Evolutionary conservation across 35 echinoderm and acorn worm genomes (phyloP).

Genomic region (Apostichopus japonicus): DNA sequence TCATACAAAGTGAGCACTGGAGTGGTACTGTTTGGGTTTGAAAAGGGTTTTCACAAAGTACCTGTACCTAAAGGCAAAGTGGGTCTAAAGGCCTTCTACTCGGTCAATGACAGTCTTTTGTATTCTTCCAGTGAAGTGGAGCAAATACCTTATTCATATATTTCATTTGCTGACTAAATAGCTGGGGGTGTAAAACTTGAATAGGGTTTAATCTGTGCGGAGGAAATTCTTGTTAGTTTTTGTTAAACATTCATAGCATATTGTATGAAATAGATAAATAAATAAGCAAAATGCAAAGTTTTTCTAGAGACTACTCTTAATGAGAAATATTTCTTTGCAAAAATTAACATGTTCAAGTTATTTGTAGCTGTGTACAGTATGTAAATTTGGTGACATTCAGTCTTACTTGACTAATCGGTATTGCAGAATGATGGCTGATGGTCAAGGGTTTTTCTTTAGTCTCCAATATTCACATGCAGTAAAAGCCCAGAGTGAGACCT

Average conservation of each 20-base stretch:
- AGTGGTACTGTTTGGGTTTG: neutral
- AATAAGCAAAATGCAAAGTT: too few relatives aligned
- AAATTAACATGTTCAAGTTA: too few relatives aligned
- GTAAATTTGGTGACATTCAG: too few relatives aligned
- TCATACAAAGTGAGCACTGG: neutral
- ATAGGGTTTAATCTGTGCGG: neutral
- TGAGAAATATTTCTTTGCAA: too few relatives aligned
- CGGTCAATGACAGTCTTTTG: neutral
- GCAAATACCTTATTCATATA: neutral
- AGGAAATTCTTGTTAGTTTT: neutral
- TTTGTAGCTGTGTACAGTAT: too few relatives aligned
- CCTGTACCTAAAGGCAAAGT: neutral
- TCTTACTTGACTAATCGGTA: too few relatives aligned
- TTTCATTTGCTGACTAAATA: neutral
- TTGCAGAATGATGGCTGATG: too few relatives aligned
- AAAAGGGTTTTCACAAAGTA: neutral
- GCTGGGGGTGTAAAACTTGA: neutral
- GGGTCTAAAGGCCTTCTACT: neutral
- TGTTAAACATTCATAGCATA: neutral
- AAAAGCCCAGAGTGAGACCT: too few relatives aligned
- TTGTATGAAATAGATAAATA: too few relatives aligned
- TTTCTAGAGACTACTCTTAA: too few relatives aligned
- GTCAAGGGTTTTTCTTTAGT: too few relatives aligned
- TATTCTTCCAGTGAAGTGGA: neutral
- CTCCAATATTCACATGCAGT: too few relatives aligned